Base-by-base conservation (phyloP, 2,888 invertebrate species). In the Anagyrus pseudococci region DNA sequence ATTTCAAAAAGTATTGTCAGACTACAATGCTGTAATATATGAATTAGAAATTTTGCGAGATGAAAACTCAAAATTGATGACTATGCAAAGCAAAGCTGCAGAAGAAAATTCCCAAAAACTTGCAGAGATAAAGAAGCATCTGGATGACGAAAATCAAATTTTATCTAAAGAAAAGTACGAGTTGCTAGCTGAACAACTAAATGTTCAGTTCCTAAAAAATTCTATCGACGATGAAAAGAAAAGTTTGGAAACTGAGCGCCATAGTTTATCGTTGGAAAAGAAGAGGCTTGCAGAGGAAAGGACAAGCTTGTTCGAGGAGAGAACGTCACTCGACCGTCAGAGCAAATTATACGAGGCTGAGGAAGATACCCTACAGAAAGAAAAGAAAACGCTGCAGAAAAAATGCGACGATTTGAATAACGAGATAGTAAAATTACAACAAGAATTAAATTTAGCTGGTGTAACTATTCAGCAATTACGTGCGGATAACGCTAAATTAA, bases 1-100 rank as follows among this genome's bases (percentile, higher is more conserved):
- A 29, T 72, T 74, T 58, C 72, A 75, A 54, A 71, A 72, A 54
- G 70, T 78, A 22, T 72, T 79, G 40, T 73, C 70, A 1, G 73
- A 76, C 41, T 76, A 75, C 37, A 72, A 71, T 60, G 70, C 71
- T 1, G 56, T 71, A 20, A 48, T 77, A 1, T 69, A 70, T 33
- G 75, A 78, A 44, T 54, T 77, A 7, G 71, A 77, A 58, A 70
- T 70, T 7, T 43, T 71, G 6, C 67, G 73, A n/a, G 68, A 72
- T n/a, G 74, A 75, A 43, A 72, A 70, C 59, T 46, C 48, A 0
- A 73, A 75, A 52, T 57, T 72, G 13, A 52, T 50, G 13, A 55
- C 59, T 10, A 17, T 64, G 4, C 62, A 70, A 20, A 23, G 55
- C 4, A 67, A 56, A n/a, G 52, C 26, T 4, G 33, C 23, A 47